Evolutionary conservation across 2,113 vertebrate genomes (phyloP), one percentile per base, ranked within the genome.

Genomic region (Pyxicephalus adspersus): DNA sequence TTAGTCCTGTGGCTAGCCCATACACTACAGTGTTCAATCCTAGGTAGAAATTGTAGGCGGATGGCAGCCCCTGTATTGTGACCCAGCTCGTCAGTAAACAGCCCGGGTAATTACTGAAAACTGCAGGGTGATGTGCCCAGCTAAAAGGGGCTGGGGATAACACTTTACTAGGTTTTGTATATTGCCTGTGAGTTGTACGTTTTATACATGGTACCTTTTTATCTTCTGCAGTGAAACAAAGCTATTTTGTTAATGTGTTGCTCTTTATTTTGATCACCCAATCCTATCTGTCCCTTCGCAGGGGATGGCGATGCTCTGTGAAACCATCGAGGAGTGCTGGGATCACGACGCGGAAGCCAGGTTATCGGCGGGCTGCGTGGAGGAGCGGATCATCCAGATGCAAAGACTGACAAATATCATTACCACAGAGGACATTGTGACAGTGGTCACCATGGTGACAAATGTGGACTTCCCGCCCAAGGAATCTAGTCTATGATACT

Each of bases 281-380:
- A 22, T 60, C 57, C 20, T 20, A 20, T 11, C 8, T 58, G 5
- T 58, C 11, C 11, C 18, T 17, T 16, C 64, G 26, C 70, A 99
- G 98, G 97, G 98, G n/a, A 93, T 99, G 93, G 93, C 95, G 22
- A 95, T 96, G 93, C 95, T 99, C 9, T 99, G 95, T 2, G 97
- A 99, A 81, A 99, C 98, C 0, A 96, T 97, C 83, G 97, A 99
- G 91, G 98, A 99, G 84, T 99, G 98, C 87, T 99, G 98, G 98
- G 98, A 99, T 94, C 98, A 99, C 3, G 98, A 99, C 77, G 96
- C 97, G 0, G 98, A 99, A 87, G 98, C 97, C 11, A 90, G 98
- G 79, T 89, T 99, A 84, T 99, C 97, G 0, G 96, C 98, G 2
- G 97, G 98, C 60, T 99, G 98, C 66, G 97, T 99, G 52, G 97